Percentiles rank a stretch among this genome's conserved stretches.
These are phyloP conservation scores for Microvelia longipes DNA, from an alignment of 1,140 invertebrate genomes.

Conservation along the genomic window DNA sequence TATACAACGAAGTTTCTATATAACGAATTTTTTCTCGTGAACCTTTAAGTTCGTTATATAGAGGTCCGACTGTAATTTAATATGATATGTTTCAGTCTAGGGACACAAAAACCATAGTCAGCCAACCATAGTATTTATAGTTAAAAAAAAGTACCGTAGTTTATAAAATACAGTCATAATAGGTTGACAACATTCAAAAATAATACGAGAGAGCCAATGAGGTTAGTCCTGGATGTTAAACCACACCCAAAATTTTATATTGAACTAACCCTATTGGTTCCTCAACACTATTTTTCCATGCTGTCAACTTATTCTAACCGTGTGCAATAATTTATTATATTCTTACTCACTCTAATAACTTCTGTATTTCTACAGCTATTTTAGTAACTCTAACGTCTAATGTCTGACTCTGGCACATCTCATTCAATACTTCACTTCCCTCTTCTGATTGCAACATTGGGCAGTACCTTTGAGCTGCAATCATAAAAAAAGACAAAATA, in stretches of 20 bases:
- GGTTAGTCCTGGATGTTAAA: too few relatives aligned
- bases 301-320: not conserved
- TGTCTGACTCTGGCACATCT: conserved; percentile 27
- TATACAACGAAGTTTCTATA: too few relatives aligned
- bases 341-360: conserved; percentile 14
- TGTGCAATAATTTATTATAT: not conserved
- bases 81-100: too few relatives aligned
- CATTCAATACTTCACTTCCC: conserved; percentile 38
- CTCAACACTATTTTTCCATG: not conserved
- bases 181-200: not conserved
- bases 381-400: conserved; percentile 27
- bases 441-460: conserved; percentile 50
- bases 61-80: too few relatives aligned
- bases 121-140: too few relatives aligned
- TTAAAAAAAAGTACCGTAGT: too few relatives aligned
- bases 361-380: conserved; percentile 20
- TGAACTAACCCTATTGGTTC: too few relatives aligned
- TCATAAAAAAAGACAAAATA: conserved; percentile 11
- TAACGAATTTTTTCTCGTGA: too few relatives aligned
- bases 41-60: too few relatives aligned
- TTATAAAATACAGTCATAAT: not conserved
- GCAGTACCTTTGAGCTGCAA: conserved; percentile 54
- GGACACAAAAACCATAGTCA: too few relatives aligned
- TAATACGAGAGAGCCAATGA: not conserved
- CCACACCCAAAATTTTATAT: too few relatives aligned